A percentile compares a stretch with the other conserved stretches of the same genome.
phyloP scores from a whole-genome alignment of 53 echinoderm and acorn worm species.

The Zoroaster sp. region DNA sequence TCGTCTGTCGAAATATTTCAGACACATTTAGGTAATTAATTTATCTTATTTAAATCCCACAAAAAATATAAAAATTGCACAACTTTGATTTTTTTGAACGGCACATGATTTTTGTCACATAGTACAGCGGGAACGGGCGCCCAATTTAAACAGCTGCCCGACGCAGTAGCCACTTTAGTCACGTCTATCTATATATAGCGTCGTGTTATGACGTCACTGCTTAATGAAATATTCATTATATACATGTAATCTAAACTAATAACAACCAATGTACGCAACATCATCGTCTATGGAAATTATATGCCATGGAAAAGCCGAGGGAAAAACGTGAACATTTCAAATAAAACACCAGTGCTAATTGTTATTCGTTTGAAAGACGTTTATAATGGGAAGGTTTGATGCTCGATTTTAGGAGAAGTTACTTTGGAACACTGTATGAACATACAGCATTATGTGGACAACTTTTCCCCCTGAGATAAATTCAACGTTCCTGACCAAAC shows the following conservation, averaged over 20 bases:
- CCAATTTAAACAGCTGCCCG: slow-evolving; percentile 10
- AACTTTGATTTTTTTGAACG: slow-evolving; percentile 33
- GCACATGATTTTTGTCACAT: slow-evolving; percentile 43
- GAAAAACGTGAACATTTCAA: background rate
- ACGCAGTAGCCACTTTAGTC: slow-evolving; percentile 17
- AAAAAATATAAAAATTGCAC: slow-evolving; percentile 49
- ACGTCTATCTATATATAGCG: slow-evolving; percentile 32
- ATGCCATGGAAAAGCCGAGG: background rate
- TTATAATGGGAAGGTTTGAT: background rate
- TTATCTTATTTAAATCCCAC: slow-evolving; percentile 31
- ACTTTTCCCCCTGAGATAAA: no score
- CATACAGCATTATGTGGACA: no score
- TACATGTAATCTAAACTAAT: background rate
- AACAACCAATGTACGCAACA: background rate
- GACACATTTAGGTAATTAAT: slow-evolving; percentile 6
- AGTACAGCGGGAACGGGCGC: background rate
- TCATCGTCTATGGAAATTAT: background rate
- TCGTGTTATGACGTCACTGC: slow-evolving; percentile 38
- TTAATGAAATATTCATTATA: slow-evolving; percentile 11
- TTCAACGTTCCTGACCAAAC: no score
- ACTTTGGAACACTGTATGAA: no score
- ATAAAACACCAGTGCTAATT: background rate
- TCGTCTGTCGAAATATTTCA: slow-evolving; percentile 27
- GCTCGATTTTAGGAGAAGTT: no score
- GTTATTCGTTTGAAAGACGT: background rate